Base-by-base conservation (phyloP, 2,888 invertebrate species). In the Polydrusus tereticollis region DNA sequence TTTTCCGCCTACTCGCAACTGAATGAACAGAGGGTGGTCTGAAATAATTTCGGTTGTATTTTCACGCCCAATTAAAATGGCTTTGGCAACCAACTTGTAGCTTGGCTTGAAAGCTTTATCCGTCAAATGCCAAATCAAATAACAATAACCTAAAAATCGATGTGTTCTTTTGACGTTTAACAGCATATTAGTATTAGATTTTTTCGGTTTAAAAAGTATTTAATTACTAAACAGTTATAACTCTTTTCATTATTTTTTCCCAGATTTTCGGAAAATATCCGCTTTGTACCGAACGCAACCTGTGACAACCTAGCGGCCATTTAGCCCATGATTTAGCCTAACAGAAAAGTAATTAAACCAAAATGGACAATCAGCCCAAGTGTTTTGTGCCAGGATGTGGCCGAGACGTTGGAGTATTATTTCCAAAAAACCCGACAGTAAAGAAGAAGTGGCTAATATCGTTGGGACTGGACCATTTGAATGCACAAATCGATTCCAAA, bases 311-410 rank as follows among this genome's bases (percentile, higher is more conserved):
- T n/a, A n/a, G n/a, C n/a, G n/a, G n/a, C n/a, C n/a, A n/a, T n/a
- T n/a, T n/a, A n/a, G n/a, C n/a, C n/a, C n/a, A n/a, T n/a, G n/a
- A n/a, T n/a, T n/a, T n/a, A n/a, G n/a, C n/a, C n/a, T n/a, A n/a
- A n/a, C n/a, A n/a, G n/a, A n/a, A n/a, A n/a, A n/a, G n/a, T n/a
- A n/a, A n/a, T n/a, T n/a, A 6, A 50, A 23, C n/a, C 23, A 50
- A 55, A 10, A 55, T 55, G 52, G 52, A 55, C 29, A 55, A 57
- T 29, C 67, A 57, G 50, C 63, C 75, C 43, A 76, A 77, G 72
- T 84, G 83, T 79, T 80, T 82, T 77, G 82, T 83, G 64, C 82
- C 82, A 55, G 80, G 80, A 65, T 83, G 84, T 70, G 76, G 79
- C 72, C 81, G 80, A 73, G 79, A 78, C 16, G 76, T 75, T 55